Base-by-base conservation (phyloP, 2,113 vertebrate genomes). In the Xiphias gladius region DNA sequence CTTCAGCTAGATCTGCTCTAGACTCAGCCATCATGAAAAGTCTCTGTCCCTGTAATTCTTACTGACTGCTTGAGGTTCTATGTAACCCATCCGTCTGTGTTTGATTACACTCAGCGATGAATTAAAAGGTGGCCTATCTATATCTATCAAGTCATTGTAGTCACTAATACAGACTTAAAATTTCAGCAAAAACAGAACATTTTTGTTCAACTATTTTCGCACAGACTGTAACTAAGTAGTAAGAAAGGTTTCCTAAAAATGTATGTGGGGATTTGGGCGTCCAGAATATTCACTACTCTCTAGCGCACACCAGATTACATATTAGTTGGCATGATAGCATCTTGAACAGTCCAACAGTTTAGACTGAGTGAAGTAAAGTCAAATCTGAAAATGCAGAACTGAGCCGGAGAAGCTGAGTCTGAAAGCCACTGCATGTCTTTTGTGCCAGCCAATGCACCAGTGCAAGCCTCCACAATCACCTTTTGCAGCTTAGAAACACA, bases 11-110 rank as follows among this genome's bases (percentile, higher is more conserved):
- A 68, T 66, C 57, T 26, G 43, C 62, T 65, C 2, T 24, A 76
- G 48, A 72, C 69, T 52, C 19, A 22, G 39, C 7, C 28, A 41
- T 37, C 37, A 50, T 73, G 24, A 65, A 16, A 62, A 59, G 58
- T 24, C 16, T 46, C 3, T 64, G 52, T 71, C 6, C 5, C 22
- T 68, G 17, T 77, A 30, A 74, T 82, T 89, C 77, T 84, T 7
- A 7, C 37, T 37, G 62, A 70, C 46, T 62, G 59, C 59, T 76
- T 8, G 22, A 26, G 59, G 43, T 73, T 2, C 26, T 41, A 19
- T 66, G 20, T 35, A 73, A 61, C 63, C 12, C 61, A 59, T 58
- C 46, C 10, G 50, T 71, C 76, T 58, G 28, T 32, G 17, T 77
- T 39, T 80, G 62, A 69, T 77, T 19, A 32, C 6, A 77, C 58